Percentiles rank a stretch among this genome's conserved stretches.
phyloP scores from a whole-genome alignment of 2,797 vertebrate species.

The Halcyon badia region DNA sequence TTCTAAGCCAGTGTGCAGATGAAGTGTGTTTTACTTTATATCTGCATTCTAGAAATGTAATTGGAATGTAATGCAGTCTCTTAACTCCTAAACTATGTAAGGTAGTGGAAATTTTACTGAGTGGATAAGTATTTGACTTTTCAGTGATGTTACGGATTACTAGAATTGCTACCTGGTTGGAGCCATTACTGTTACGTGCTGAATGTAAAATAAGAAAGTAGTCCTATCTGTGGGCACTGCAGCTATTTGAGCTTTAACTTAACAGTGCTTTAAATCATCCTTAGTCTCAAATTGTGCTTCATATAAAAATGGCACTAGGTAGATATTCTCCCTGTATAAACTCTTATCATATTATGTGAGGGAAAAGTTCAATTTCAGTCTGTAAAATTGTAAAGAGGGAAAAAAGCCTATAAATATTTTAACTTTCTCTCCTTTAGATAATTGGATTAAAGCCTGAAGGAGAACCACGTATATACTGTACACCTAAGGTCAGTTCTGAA shows the following conservation, averaged over 20 bases:
- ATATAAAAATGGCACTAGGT: not conserved
- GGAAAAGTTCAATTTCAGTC: not conserved
- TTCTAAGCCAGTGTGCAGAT: not conserved
- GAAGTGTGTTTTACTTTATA: not conserved
- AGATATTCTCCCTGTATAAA: not conserved
- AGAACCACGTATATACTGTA: conserved; percentile 86
- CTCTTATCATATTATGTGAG: not conserved
- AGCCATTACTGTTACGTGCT: not conserved
- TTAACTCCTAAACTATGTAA: not conserved
- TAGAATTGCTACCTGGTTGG: conserved; percentile 12
- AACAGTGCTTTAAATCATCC: not conserved
- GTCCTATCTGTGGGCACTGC: not conserved
- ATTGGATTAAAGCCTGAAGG: conserved; percentile 91
- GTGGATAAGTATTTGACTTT: not conserved
- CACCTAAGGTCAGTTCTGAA: conserved; percentile 85
- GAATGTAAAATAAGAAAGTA: not conserved
- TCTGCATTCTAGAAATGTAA: not conserved
- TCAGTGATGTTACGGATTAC: not conserved
- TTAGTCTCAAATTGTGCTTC: not conserved
- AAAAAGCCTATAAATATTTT: not conserved
- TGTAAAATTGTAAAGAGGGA: not conserved
- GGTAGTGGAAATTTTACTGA: not conserved
- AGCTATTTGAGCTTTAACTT: not conserved
- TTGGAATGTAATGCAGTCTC: not conserved
- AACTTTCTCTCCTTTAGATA: conserved; percentile 81